Evolutionary conservation across 2,888 invertebrate genomes (phyloP).

Genomic region (Hetaerina titia): DNA sequence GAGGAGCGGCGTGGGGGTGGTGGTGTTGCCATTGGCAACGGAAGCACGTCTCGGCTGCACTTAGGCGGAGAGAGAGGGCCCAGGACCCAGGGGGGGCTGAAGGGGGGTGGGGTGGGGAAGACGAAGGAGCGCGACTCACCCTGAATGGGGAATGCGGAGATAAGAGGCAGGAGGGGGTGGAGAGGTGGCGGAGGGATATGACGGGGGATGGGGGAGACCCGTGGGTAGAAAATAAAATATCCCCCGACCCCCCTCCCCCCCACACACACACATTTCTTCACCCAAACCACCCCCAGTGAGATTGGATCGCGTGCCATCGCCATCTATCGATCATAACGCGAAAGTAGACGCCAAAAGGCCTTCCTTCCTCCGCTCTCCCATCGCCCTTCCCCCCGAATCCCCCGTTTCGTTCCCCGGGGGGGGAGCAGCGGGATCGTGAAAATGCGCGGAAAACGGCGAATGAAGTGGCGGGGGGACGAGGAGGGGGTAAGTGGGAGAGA

Average conservation of each 20-base stretch:
- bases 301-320: not conserved
- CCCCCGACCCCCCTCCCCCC: not conserved
- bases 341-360: not conserved
- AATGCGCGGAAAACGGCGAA: not conserved
- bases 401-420: too few relatives aligned
- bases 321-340: not conserved
- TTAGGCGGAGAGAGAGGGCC: not conserved
- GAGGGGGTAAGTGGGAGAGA: not conserved
- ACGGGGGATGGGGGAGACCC: too few relatives aligned
- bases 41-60: not conserved
- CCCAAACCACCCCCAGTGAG: not conserved
- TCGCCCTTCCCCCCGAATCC: too few relatives aligned
- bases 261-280: not conserved
- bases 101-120: not conserved
- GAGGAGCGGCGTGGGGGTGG: not conserved
- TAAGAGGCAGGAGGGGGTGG: not conserved
- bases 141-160: not conserved
- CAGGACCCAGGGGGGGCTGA: not conserved
- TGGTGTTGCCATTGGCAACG: not conserved
- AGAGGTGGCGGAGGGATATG: not conserved
- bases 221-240: not conserved
- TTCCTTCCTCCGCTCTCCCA: too few relatives aligned
- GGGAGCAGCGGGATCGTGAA: not conserved
- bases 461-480: not conserved
- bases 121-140: not conserved